Base-by-base conservation (phyloP, 2,888 invertebrate genomes). In the Trilocha varians region DNA sequence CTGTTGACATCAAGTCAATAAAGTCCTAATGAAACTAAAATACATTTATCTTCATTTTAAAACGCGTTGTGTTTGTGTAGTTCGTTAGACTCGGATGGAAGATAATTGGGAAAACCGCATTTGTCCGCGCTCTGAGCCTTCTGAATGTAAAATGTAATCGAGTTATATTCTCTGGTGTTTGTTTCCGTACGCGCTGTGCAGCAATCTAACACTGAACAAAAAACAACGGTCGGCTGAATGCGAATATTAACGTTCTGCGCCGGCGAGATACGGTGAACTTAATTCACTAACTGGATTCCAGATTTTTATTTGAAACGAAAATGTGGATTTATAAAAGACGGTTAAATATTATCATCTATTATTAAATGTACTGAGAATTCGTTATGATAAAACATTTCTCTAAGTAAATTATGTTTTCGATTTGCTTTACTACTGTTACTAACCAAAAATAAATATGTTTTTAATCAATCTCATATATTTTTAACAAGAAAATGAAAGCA, bases 51-150 rank as follows among this genome's bases (percentile, higher is more conserved):
- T 25, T 25, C 25, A 25, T 25, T 11, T 25, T 5, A 2, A 5
- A 25, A 25, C 6, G 44, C 48, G 43, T 45, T 42, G 54, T 53
- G 52, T 50, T 50, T 46, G 50, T 45, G 53, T 44, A 50, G 56
- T 62, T 71, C 68, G 72, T 78, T 77, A 73, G 71, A 66, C 66
- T 62, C 58, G 69, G 64, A 64, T 65, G 67, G 56, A 55, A 63
- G 65, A 74, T 78, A 79, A 82, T 79, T 82, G 78, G 73, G 70
- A 77, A 74, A 78, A 78, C 74, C 74, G 55, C 74, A 72, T 79
- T 79, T 68, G 70, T 70, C 52, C 68, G 58, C 59, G 68, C 70
- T 67, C 70, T 58, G 62, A 57, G 63, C 68, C 65, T 67, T 69
- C 65, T 65, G 71, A 61, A 71, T 77, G 70, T 77, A 69, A 74